These are phyloP conservation scores for Gallinago solitaria DNA, from an alignment of 2,797 vertebrate species.

Conservation along the genomic window DNA sequence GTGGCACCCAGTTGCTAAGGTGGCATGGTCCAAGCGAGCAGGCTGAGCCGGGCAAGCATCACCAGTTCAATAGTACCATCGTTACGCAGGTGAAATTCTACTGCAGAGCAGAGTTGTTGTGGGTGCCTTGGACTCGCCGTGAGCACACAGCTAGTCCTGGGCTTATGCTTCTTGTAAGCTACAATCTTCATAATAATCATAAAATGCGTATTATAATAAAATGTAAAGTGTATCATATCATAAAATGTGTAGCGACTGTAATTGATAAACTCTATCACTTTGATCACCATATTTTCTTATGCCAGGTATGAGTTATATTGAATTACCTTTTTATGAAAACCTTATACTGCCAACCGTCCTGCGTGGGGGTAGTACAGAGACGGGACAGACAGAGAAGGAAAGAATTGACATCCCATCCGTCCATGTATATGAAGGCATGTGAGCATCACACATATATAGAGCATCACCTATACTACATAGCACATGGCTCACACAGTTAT, in stretches of 20 bases:
- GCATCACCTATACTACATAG: neutral
- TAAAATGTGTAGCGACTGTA: neutral
- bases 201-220: neutral
- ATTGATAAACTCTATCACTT: neutral
- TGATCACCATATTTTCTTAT: neutral
- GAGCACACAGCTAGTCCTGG: too few relatives aligned
- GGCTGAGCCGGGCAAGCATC: too few relatives aligned
- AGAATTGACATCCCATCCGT: neutral
- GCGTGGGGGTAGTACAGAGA: neutral
- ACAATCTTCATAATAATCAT: neutral
- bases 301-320: neutral
- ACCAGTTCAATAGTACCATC: too few relatives aligned
- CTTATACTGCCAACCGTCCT: neutral
- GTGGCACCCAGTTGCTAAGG: too few relatives aligned
- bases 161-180: too few relatives aligned
- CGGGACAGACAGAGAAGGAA: neutral
- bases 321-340: neutral
- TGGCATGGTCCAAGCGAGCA: too few relatives aligned
- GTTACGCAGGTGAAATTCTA: too few relatives aligned
- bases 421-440: too few relatives aligned
- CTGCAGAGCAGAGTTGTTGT: too few relatives aligned
- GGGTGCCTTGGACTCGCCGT: too few relatives aligned
- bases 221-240: neutral
- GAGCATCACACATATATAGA: rapidly evolving
- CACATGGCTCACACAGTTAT: neutral